Evolutionary conservation across 2,797 vertebrate genomes (phyloP).

Genomic region (Tokudaia muenninki): DNA sequence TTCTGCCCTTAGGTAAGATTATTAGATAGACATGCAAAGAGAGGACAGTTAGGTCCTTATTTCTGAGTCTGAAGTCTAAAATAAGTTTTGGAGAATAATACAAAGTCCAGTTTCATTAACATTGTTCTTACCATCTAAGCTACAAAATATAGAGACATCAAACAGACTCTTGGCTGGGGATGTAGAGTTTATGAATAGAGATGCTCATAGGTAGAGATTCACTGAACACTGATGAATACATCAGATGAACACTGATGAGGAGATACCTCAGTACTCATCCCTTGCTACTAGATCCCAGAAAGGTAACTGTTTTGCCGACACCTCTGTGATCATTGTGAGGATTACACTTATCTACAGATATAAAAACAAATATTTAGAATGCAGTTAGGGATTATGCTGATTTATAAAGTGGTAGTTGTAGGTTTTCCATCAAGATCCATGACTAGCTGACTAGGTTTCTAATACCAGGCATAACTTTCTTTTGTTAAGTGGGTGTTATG

Average conservation of each 20-base stretch:
- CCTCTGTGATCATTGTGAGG: not conserved
- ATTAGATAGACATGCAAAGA: conserved; percentile 21
- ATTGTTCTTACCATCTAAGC: not conserved
- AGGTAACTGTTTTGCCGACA: not conserved
- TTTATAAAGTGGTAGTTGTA: not conserved
- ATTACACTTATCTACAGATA: not conserved
- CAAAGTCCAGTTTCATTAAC: not conserved
- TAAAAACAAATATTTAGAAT: not conserved
- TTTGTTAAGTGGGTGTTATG: not conserved
- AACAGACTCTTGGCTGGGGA: not conserved
- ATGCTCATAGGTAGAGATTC: not conserved
- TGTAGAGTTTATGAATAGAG: not conserved
- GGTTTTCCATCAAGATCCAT: not conserved
- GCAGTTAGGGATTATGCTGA: not conserved
- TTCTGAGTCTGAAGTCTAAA: conserved; percentile 10
- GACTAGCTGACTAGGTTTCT: not conserved
- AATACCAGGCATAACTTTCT: not conserved
- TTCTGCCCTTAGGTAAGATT: conserved; percentile 15
- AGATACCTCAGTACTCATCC: not conserved
- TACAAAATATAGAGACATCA: not conserved
- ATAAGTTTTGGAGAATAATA: conserved; percentile 25
- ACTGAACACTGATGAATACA: not conserved
- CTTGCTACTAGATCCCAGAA: not conserved
- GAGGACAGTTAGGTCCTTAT: not conserved
- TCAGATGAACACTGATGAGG: not conserved